Base-by-base conservation (phyloP, 2,888 invertebrate species). In the Epinotia ramella region DNA sequence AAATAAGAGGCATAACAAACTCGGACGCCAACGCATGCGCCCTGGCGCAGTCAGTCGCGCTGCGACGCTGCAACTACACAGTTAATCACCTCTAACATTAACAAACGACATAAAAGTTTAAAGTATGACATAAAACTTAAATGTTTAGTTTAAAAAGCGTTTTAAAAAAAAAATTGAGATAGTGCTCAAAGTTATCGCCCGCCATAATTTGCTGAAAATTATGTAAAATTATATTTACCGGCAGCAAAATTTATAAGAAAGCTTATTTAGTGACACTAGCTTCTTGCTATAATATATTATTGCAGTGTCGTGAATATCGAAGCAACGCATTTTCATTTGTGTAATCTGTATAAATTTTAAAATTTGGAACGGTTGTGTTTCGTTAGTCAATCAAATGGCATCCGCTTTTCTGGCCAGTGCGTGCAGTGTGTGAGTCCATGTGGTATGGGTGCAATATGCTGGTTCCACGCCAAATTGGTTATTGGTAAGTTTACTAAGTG, bases 401-500 rank as follows among this genome's bases (percentile, higher is more conserved):
- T 46, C 40, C 24, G 63, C 53, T 44, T 75, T 28, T 60, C n/a
- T 59, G 56, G 56, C 20, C 28, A 57, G n/a, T 69, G 59, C n/a
- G 69, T 44, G 33, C 57, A 6, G 62, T 7, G 33, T 28, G 67
- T 60, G 62, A 60, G 24, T 70, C 57, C 57, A 72, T 75, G 93
- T 92, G 91, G 93, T 82, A 93, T 93, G 89, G 93, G 94, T 80
- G 92, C 89, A 79, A 83, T 94, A 82, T 94, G 94, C 83, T 91
- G 92, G 74, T 92, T 92, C 81, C 94, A 94, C 81, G 94, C 94
- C 79, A 94, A 90, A 86, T 92, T 92, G 83, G 90, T 91, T 78
- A 89, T 93, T 81, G 90, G 94, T 94, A 84, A 94, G 94, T 88
- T 67, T 62, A 18, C 20, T 1, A 7, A 57, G 16, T 46, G 24